Conservation (phyloP, 2,797 vertebrate genomes). For the Coccyzus lansbergi region DNA sequence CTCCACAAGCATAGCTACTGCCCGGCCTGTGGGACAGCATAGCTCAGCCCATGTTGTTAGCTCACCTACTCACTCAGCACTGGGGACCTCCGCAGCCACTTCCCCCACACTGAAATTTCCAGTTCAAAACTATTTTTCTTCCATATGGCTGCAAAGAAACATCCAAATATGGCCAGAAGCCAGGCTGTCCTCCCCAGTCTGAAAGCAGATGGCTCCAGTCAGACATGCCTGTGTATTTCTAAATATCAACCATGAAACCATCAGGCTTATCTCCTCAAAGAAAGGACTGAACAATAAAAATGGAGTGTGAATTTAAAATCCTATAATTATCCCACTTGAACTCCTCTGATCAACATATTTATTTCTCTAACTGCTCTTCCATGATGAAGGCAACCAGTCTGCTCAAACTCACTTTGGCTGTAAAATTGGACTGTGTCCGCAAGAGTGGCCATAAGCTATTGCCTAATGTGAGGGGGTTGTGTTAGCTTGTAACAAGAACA, state of each 20-base stretch:
- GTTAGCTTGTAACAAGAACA: background rate
- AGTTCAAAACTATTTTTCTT: constrained; percentile 15
- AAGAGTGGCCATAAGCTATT: background rate
- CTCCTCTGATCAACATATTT: background rate
- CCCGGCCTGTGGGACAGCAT: background rate
- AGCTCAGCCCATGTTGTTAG: accelerated
- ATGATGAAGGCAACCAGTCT: background rate
- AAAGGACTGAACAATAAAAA: constrained; percentile 33
- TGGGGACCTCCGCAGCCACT: background rate
- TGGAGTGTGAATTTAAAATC: constrained; percentile 6
- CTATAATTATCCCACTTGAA: background rate
- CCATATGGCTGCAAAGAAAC: constrained; percentile 41
- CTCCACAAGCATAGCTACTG: background rate
- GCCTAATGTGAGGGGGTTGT: background rate
- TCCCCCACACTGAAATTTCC: background rate
- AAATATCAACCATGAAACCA: background rate
- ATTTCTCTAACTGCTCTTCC: background rate
- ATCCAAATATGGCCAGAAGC: constrained; percentile 31
- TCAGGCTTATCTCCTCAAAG: constrained; percentile 8
- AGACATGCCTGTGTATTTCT: constrained; percentile 41
- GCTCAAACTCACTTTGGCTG: background rate
- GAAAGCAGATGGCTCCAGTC: constrained; percentile 52
- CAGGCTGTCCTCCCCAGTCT: constrained; percentile 19
- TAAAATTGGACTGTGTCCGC: background rate
- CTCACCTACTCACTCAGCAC: background rate